These are phyloP conservation scores for Pygocentrus nattereri DNA, from an alignment of 2,797 vertebrate genomes.

Conservation along the genomic window DNA sequence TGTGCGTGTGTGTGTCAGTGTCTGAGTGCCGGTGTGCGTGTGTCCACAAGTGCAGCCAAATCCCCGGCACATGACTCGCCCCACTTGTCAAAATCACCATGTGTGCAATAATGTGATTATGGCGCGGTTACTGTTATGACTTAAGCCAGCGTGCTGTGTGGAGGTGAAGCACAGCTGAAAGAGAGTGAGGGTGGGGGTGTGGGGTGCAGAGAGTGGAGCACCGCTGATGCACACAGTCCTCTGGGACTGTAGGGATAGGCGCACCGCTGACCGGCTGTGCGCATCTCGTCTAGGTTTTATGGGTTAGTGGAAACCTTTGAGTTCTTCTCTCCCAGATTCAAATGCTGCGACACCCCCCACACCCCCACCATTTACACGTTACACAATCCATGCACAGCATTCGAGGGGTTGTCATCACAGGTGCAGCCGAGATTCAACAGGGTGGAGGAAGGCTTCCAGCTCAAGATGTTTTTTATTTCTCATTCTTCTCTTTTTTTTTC, in stretches of 20 bases:
- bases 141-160: slow-evolving; percentile 95
- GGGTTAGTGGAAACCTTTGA: slow-evolving; percentile 9
- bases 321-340: slow-evolving; percentile 33
- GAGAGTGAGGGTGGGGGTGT: background rate
- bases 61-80: slow-evolving; percentile 94
- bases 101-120: slow-evolving; percentile 97
- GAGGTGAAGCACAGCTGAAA: slow-evolving; percentile 75
- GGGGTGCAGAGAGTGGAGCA: slow-evolving; percentile 34
- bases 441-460: slow-evolving; percentile 76
- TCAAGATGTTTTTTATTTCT: slow-evolving; percentile 76
- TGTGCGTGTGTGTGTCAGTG: slow-evolving; percentile 68
- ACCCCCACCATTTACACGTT: slow-evolving; percentile 72
- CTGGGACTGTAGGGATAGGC: slow-evolving; percentile 15
- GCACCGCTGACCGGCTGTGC: background rate
- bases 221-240: slow-evolving; percentile 9
- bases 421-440: slow-evolving; percentile 79
- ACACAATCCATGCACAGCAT: slow-evolving; percentile 78
- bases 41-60: slow-evolving; percentile 90
- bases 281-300: slow-evolving; percentile 31
- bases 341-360: slow-evolving; percentile 29
- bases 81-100: slow-evolving; percentile 92
- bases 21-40: slow-evolving; percentile 85
- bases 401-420: slow-evolving; percentile 83
- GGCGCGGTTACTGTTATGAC: slow-evolving; percentile 98
- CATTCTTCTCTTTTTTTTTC: slow-evolving; percentile 39